Conservation (phyloP, 2,797 vertebrate genomes). For the Malurus splendens region DNA sequence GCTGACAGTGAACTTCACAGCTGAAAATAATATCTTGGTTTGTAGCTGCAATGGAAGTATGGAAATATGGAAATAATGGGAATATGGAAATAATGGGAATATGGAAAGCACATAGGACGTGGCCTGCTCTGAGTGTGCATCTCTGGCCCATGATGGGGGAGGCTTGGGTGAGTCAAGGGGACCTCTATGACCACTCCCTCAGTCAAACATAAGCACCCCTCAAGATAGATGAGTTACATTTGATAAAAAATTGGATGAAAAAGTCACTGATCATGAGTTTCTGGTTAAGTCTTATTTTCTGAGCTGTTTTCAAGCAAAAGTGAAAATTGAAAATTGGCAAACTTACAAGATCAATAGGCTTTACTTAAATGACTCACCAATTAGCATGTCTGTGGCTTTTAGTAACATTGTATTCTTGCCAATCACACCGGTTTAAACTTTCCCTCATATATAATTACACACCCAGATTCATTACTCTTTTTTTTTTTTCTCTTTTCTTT, state of each 20-base stretch:
- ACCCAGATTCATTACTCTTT: neutral
- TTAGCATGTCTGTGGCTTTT: conserved; percentile 54
- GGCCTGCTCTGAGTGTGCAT: accelerated
- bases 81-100: neutral
- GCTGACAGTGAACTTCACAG: neutral
- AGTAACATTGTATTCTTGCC: conserved; percentile 34
- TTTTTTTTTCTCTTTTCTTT: too few relatives aligned
- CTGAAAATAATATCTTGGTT: neutral
- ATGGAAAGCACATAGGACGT: neutral
- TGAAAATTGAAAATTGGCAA: conserved; percentile 49
- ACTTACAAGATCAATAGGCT: conserved; percentile 36
- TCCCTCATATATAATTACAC: conserved; percentile 33
- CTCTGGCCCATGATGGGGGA: accelerated
- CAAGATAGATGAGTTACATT: neutral
- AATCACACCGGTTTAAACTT: conserved; percentile 38
- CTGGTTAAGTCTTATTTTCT: conserved; percentile 17
- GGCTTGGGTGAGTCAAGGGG: neutral
- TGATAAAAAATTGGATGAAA: neutral
- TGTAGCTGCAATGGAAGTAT: neutral
- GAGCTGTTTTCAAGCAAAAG: conserved; percentile 43
- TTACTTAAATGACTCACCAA: conserved; percentile 41
- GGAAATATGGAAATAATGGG: neutral
- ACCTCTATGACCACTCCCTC: neutral
- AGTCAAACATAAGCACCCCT: neutral
- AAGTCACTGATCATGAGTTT: conserved; percentile 5